Conservation (phyloP, 2,113 vertebrate genomes). For the Centropristis striata region DNA sequence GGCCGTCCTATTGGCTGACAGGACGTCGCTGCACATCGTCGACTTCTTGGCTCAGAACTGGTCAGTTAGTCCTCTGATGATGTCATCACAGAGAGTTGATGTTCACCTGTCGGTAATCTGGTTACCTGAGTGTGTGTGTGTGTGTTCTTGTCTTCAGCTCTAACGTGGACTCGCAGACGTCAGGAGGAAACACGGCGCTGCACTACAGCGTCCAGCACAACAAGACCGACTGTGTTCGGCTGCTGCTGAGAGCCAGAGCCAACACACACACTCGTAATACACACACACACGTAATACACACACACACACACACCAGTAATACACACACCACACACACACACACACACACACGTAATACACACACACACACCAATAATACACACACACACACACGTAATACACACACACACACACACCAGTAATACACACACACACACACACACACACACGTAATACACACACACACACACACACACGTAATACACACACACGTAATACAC, state of each 20-base stretch:
- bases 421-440: too few relatives aligned
- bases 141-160: constrained; percentile 33
- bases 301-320: constrained; percentile 19
- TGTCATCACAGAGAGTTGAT: background rate
- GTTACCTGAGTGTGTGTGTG: background rate
- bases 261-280: constrained; percentile 69
- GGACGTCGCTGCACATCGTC: constrained; percentile 75
- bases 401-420: background rate
- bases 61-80: constrained; percentile 44
- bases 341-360: too few relatives aligned
- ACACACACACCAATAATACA: too few relatives aligned
- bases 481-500: constrained; percentile 26
- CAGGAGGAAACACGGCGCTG: constrained; percentile 73
- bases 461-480: constrained; percentile 10
- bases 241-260: constrained; percentile 76
- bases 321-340: too few relatives aligned
- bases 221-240: constrained; percentile 78
- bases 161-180: constrained; percentile 68
- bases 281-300: background rate
- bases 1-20: constrained; percentile 76
- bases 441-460: too few relatives aligned
- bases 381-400: background rate
- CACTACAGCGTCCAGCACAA: constrained; percentile 80
- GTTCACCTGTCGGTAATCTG: background rate
- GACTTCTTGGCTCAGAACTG: constrained; percentile 80